A percentile compares a stretch with the other conserved stretches of the same genome.
phyloP scores from a whole-genome alignment of 2,888 invertebrate species.

The Cryptus armator region DNA sequence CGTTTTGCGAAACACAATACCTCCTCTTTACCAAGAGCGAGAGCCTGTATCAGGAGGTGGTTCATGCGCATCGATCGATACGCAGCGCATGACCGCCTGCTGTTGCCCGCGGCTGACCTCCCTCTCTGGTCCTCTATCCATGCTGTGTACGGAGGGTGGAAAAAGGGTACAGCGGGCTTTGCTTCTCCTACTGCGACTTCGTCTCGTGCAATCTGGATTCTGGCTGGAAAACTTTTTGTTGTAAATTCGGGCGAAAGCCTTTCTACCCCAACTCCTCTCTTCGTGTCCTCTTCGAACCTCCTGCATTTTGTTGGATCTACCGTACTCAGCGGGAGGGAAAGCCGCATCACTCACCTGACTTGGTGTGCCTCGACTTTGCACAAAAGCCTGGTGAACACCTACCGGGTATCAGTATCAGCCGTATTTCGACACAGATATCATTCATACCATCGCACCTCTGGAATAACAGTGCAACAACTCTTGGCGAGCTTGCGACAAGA shows the following conservation, averaged over 20 bases:
- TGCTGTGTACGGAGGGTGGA: constrained; percentile 1
- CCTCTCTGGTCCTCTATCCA: constrained; percentile 12
- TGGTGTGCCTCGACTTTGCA: neutral
- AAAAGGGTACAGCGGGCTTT: constrained; percentile 11
- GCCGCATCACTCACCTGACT: constrained; percentile 8
- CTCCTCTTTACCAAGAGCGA: constrained; percentile 51
- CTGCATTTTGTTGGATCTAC: neutral
- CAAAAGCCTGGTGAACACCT: constrained; percentile 11
- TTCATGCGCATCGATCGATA: constrained; percentile 78
- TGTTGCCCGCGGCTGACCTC: constrained; percentile 72
- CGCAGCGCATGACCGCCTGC: constrained; percentile 76
- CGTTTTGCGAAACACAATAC: constrained; percentile 63
- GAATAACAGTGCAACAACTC: constrained; percentile 3
- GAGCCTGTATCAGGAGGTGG: constrained; percentile 27
- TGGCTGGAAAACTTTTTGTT: constrained; percentile 30
- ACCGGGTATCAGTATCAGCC: neutral
- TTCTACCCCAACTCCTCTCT: neutral
- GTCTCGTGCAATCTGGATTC: constrained; percentile 52
- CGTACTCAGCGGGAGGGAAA: neutral
- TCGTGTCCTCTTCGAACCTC: neutral
- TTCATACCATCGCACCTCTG: neutral
- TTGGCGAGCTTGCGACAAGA: constrained; percentile 1
- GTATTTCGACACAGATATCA: constrained; percentile 1
- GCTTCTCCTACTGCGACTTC: constrained; percentile 40
- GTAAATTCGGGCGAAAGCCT: constrained; percentile 12